phyloP scores from a whole-genome alignment of 2,113 vertebrate genomes.

The Ophiodon elongatus region DNA sequence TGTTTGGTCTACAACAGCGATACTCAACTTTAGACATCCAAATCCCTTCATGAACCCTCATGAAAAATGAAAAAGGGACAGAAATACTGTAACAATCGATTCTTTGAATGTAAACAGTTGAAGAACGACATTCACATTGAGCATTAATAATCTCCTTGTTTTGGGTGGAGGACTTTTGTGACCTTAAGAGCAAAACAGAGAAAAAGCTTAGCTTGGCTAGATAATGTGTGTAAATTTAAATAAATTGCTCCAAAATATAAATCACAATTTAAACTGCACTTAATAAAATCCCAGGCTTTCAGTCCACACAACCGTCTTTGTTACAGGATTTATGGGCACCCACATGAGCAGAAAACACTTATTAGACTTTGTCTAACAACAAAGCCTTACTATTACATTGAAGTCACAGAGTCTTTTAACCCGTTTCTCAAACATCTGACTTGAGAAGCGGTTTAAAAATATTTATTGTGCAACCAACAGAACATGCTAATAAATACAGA shows the following conservation, averaged over 20 bases:
- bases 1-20: neutral
- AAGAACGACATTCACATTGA: neutral
- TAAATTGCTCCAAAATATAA: neutral
- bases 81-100: neutral
- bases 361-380: too few relatives aligned
- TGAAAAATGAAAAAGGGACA: neutral
- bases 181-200: neutral
- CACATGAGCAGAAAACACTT: neutral
- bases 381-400: too few relatives aligned
- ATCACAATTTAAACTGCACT: neutral
- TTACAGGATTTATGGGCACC: constrained; percentile 27
- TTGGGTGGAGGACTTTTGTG: neutral
- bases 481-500: neutral
- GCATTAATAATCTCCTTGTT: constrained; percentile 1
- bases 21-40: neutral
- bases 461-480: neutral
- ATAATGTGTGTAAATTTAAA: neutral
- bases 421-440: neutral
- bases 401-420: neutral
- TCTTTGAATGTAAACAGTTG: neutral
- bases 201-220: neutral
- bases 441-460: neutral
- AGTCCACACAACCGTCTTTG: neutral
- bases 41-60: neutral
- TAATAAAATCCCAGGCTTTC: neutral